Percentiles rank a stretch among this genome's conserved stretches.
These are phyloP conservation scores for Ctenopoma kingsleyae DNA, from an alignment of 2,797 vertebrate genomes.

Conservation along the genomic window DNA sequence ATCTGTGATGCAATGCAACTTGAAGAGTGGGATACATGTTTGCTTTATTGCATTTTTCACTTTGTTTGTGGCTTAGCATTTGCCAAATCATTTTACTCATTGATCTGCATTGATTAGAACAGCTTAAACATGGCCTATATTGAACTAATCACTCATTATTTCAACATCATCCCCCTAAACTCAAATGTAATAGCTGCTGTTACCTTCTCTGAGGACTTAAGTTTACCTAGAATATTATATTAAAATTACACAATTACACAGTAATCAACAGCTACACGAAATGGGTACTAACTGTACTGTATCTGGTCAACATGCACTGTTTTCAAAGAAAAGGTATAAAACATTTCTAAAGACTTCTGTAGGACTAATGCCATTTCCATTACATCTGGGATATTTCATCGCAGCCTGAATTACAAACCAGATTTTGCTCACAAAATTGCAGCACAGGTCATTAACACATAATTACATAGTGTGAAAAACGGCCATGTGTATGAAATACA, in stretches of 20 bases:
- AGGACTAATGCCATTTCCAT: slow-evolving; percentile 68
- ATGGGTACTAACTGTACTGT: slow-evolving; percentile 1
- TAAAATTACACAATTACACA: slow-evolving; percentile 2
- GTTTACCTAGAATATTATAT: slow-evolving; percentile 17
- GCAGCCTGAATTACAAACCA: slow-evolving; percentile 73
- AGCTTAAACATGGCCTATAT: slow-evolving; percentile 35
- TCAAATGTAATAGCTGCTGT: slow-evolving; percentile 8
- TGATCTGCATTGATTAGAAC: slow-evolving; percentile 52
- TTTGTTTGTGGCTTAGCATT: slow-evolving; percentile 54
- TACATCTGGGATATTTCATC: slow-evolving; percentile 77
- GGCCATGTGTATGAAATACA: slow-evolving; percentile 65
- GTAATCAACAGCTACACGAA: slow-evolving; percentile 16
- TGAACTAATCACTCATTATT: slow-evolving; percentile 41
- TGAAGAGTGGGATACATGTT: slow-evolving; percentile 29
- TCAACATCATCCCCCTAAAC: slow-evolving; percentile 46
- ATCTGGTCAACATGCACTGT: slow-evolving; percentile 30
- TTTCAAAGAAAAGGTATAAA: slow-evolving; percentile 48
- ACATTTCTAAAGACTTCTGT: slow-evolving; percentile 48
- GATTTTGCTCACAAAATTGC: slow-evolving; percentile 68
- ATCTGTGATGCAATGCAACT: slow-evolving; percentile 60
- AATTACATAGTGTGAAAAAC: slow-evolving; percentile 78
- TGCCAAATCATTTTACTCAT: slow-evolving; percentile 54
- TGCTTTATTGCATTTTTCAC: slow-evolving; percentile 51
- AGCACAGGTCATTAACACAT: slow-evolving; percentile 76
- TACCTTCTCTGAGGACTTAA: slow-evolving; percentile 4